Base-by-base conservation (phyloP, 2,797 vertebrate species). In the Champsocephalus esox region DNA sequence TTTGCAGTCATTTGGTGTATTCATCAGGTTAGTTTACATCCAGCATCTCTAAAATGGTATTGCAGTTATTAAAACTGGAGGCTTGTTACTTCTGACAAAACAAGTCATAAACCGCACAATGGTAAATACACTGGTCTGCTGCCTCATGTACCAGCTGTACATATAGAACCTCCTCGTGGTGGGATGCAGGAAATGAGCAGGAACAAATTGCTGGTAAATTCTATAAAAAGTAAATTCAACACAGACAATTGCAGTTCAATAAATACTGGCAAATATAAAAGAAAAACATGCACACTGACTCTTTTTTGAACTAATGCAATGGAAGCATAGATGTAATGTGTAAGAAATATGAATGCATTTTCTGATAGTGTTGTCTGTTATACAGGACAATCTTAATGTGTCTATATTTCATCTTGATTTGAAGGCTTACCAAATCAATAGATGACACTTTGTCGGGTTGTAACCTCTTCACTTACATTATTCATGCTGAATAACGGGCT, bases 391-490 rank as follows among this genome's bases (percentile, higher is more conserved):
- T 55, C 44, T 5, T 16, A 1, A 38, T 44, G 19, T 57, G 19
- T 41, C 9, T 3, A 28, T 17, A 46, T 62, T 21, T 21, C 10
- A 21, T 61, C n/a, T n/a, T 46, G n/a, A 48, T 64, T 24, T 13
- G 54, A 74, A 79, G 7, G 46, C 9, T 58, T 13, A 51, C n/a
- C 45, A 6, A 17, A 66, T 60, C 49, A 12, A 4, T 19, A 62
- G 38, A 46, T 71, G 34, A 46, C 28, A 48, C 5, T 48, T 34
- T 57, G 45, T n/a, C 1, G 1, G 62, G 24, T 58, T 64, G 17
- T 41, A 21, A 65, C n/a, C 38, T 28, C 10, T 66, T 56, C 3
- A 9, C 7, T 71, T 67, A 50, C 6, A 78, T 63, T 55, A 64
- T 55, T 63, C 2, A 67, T 63, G 7, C 45, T 5, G 10, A 13